Conservation (phyloP, 2,113 vertebrate species). For the Myxocyprinus asiaticus region DNA sequence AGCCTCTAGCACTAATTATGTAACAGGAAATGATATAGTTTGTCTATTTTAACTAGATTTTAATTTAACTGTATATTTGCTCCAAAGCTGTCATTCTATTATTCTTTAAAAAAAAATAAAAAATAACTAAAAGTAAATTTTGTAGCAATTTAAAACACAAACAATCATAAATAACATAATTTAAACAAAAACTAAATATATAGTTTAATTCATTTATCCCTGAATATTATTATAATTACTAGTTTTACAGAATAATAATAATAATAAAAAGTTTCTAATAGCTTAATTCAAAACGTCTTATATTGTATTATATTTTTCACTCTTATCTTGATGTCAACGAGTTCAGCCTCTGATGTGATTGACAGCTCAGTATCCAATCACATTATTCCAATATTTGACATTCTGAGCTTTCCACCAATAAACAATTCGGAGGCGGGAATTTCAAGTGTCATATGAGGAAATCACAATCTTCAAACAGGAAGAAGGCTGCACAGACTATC, state of each 20-base stretch:
- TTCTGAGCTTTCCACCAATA: conserved; percentile 56
- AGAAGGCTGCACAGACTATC: neutral
- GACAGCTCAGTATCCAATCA: conserved; percentile 55
- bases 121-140: too few species aligned
- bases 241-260: too few species aligned
- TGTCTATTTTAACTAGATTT: too few species aligned
- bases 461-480: neutral
- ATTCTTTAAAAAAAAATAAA: too few species aligned
- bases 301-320: neutral
- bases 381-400: neutral
- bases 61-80: too few species aligned
- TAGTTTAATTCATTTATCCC: too few species aligned
- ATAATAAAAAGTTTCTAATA: too few species aligned
- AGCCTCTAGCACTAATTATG: neutral
- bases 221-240: too few species aligned
- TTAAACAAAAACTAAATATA: too few species aligned
- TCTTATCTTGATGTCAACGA: neutral
- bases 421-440: conserved; percentile 40
- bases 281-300: neutral
- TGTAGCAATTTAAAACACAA: too few species aligned
- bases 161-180: too few species aligned
- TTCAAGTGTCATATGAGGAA: neutral
- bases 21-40: neutral
- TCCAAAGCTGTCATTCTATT: too few species aligned
- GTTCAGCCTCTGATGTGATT: neutral